Evolutionary conservation across 2,113 vertebrate genomes (phyloP).

Genomic region (Prunella himalayana): DNA sequence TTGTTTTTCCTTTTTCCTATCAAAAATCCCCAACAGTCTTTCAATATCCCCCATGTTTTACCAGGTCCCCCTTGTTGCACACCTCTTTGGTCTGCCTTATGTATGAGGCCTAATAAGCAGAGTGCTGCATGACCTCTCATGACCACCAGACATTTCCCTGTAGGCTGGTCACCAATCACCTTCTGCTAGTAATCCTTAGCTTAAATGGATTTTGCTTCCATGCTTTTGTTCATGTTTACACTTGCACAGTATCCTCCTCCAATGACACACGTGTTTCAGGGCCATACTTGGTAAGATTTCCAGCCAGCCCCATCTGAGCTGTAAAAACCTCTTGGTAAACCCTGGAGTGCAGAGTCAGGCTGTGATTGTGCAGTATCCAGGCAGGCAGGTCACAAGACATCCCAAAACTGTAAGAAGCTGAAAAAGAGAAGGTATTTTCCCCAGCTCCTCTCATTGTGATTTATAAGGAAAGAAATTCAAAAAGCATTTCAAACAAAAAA

Average conservation of each 20-base stretch:
- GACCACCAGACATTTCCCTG: not conserved
- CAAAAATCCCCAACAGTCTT: not conserved
- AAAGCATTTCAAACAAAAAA: not conserved
- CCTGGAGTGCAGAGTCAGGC: not conserved
- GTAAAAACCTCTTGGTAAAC: not conserved
- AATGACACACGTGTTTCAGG: not conserved
- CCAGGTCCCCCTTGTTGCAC: not conserved
- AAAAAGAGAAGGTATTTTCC: not conserved
- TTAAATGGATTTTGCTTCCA: conserved; percentile 20
- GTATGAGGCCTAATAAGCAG: not conserved
- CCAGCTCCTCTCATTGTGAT: not conserved
- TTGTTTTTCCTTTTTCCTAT: not conserved
- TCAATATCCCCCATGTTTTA: not conserved
- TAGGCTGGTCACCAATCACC: not conserved
- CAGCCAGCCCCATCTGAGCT: not conserved
- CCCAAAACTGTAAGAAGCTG: not conserved
- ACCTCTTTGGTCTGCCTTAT: not conserved
- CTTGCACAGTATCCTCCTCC: not conserved
- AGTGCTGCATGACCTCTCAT: not conserved
- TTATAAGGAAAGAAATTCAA: not conserved
- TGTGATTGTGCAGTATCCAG: not conserved
- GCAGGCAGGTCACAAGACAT: not conserved
- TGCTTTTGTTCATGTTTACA: not conserved
- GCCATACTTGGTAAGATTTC: not conserved
- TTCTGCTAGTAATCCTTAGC: not conserved